These are phyloP conservation scores for Stomatorhinus walkeri DNA, from an alignment of 2,797 vertebrate species.

Conservation along the genomic window DNA sequence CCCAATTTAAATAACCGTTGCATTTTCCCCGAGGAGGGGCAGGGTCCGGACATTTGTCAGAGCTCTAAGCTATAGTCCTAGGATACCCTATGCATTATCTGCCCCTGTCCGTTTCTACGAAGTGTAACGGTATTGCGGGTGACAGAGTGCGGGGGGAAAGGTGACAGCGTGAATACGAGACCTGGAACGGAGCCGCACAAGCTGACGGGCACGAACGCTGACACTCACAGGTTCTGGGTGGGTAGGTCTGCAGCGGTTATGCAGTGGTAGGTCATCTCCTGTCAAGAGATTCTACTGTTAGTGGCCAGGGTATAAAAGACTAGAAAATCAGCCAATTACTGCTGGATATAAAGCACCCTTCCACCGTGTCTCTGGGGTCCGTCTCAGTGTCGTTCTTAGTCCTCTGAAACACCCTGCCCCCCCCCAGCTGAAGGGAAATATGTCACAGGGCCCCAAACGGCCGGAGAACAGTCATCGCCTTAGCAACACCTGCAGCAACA, in stretches of 20 bases:
- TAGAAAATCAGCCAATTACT: not conserved
- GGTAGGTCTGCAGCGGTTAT: slow-evolving; percentile 88
- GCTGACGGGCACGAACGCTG: not conserved
- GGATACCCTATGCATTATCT: not conserved
- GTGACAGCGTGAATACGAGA: not conserved
- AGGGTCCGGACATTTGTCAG: not conserved
- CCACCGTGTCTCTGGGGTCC: not conserved
- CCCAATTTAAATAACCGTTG: not conserved
- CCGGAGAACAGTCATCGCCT: not conserved
- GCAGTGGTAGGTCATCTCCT: slow-evolving; percentile 95
- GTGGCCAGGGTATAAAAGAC: not conserved
- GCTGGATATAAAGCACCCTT: not conserved
- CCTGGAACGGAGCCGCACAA: not conserved
- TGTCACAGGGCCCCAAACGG: not conserved
- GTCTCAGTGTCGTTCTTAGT: not conserved
- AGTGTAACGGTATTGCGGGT: not conserved
- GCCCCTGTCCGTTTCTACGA: not conserved
- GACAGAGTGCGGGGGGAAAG: not conserved
- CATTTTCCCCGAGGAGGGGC: not conserved
- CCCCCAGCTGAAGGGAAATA: not conserved
- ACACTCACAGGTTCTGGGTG: slow-evolving; percentile 91
- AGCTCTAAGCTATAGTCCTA: not conserved
- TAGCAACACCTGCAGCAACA: not conserved
- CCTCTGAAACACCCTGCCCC: not conserved
- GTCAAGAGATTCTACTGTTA: slow-evolving; percentile 31